Percentiles rank a stretch among this genome's conserved stretches.
Evolutionary conservation across 2,113 vertebrate genomes (phyloP).

Genomic region (Eira barbara): DNA sequence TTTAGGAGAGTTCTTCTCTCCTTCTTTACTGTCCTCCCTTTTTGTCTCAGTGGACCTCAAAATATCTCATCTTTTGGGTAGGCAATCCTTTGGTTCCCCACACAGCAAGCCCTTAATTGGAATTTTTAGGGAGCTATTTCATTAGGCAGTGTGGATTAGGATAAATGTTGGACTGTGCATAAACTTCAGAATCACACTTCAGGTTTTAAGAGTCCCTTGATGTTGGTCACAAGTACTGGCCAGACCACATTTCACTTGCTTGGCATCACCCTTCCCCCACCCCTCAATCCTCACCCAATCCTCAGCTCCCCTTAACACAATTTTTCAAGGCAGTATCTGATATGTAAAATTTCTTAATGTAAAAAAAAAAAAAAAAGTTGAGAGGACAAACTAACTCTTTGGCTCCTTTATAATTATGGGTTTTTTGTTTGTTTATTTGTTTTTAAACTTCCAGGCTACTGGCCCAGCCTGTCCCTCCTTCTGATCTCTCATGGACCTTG

Average conservation of each 20-base stretch:
- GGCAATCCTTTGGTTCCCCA: neutral
- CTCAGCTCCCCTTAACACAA: neutral
- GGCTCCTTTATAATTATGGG: neutral
- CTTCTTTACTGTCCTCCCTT: neutral
- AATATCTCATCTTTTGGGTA: neutral
- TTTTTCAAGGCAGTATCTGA: neutral
- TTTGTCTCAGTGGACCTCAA: neutral
- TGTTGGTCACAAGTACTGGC: neutral
- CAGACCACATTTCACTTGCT: neutral
- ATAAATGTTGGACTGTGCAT: neutral
- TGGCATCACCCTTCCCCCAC: too few species aligned
- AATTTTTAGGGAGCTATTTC: neutral
- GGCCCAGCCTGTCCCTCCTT: neutral
- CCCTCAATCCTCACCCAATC: neutral
- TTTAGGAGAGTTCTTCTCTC: neutral
- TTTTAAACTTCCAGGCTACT: neutral
- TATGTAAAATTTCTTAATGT: neutral
- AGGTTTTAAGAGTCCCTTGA: fast-evolving
- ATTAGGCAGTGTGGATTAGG: neutral
- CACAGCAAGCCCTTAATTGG: neutral
- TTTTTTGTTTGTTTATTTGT: too few species aligned
- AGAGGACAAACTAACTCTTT: neutral
- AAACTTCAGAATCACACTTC: neutral
- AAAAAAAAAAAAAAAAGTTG: neutral
- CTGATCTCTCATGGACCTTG: neutral